Evolutionary conservation across 2,888 invertebrate species (phyloP).

Genomic region (Erannis defoliaria): DNA sequence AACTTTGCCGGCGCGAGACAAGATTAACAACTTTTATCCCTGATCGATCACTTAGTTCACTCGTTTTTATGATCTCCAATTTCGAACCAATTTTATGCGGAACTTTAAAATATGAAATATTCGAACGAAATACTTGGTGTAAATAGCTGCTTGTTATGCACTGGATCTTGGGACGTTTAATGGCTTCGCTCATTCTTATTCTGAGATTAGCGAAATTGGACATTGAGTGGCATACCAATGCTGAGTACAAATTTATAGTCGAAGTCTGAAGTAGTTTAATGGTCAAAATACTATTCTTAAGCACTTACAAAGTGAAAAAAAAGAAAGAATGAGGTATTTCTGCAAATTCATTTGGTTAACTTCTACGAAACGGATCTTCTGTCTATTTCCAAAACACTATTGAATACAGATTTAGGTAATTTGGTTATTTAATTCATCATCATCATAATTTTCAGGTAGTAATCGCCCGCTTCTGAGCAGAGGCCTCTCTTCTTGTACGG

Average conservation of each 20-base stretch:
- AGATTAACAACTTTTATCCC: slow-evolving; percentile 82
- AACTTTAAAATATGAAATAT: slow-evolving; percentile 57
- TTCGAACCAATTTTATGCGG: slow-evolving; percentile 64
- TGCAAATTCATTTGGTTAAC: too few species aligned
- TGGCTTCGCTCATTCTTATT: slow-evolving; percentile 78
- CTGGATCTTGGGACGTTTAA: slow-evolving; percentile 73
- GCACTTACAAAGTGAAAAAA: background rate
- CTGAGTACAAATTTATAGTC: slow-evolving; percentile 43
- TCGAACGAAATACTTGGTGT: slow-evolving; percentile 47
- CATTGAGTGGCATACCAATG: slow-evolving; percentile 69
- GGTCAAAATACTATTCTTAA: slow-evolving; percentile 3
- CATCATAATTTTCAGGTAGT: too few species aligned
- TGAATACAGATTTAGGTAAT: too few species aligned
- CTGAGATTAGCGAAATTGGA: slow-evolving; percentile 68
- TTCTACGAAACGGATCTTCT: too few species aligned
- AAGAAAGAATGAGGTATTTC: too few species aligned
- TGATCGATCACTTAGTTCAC: slow-evolving; percentile 79
- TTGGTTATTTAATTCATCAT: too few species aligned
- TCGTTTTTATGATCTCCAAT: slow-evolving; percentile 70
- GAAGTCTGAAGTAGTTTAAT: slow-evolving; percentile 39
- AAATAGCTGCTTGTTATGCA: slow-evolving; percentile 70
- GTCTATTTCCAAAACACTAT: too few species aligned
- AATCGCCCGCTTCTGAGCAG: too few species aligned
- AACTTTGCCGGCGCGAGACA: slow-evolving; percentile 72
- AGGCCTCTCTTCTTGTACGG: too few species aligned